Evolutionary conservation across 2,113 vertebrate species (phyloP).

Genomic region (Oryzias celebensis): DNA sequence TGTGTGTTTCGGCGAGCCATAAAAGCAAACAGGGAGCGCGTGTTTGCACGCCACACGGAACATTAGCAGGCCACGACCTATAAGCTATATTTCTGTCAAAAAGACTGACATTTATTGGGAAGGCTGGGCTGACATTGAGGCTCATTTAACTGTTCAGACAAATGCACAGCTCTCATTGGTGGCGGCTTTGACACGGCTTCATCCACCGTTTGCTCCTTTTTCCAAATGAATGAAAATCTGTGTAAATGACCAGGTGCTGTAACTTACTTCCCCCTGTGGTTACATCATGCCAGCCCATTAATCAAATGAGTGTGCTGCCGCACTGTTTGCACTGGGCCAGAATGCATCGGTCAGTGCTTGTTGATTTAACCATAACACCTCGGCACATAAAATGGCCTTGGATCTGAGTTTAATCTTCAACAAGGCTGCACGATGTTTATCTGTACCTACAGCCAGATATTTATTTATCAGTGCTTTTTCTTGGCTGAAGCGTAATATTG

Average conservation of each 20-base stretch:
- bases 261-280: constrained; percentile 52
- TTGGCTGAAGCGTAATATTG: not conserved
- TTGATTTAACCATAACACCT: constrained; percentile 69
- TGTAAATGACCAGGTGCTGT: constrained; percentile 64
- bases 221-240: constrained; percentile 67
- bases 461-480: constrained; percentile 9
- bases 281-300: constrained; percentile 72
- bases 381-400: constrained; percentile 49
- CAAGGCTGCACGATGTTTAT: constrained; percentile 30
- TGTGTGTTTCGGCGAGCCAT: constrained; percentile 1
- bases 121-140: constrained; percentile 39
- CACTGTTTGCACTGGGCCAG: constrained; percentile 65
- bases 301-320: constrained; percentile 61
- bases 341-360: constrained; percentile 58
- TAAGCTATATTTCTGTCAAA: constrained; percentile 55
- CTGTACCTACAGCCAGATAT: constrained; percentile 14
- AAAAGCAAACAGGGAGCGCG: constrained; percentile 4
- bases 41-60: not conserved
- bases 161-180: constrained; percentile 31
- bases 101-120: constrained; percentile 51
- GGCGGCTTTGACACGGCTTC: constrained; percentile 25
- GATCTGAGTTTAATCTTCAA: constrained; percentile 59
- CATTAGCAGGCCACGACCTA: constrained; percentile 34
- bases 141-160: constrained; percentile 44
- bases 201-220: constrained; percentile 45